A percentile compares a stretch with the other conserved stretches of the same genome.
These are phyloP conservation scores for Trissolcus basalis DNA, from an alignment of 1,140 invertebrate species.

Conservation along the genomic window DNA sequence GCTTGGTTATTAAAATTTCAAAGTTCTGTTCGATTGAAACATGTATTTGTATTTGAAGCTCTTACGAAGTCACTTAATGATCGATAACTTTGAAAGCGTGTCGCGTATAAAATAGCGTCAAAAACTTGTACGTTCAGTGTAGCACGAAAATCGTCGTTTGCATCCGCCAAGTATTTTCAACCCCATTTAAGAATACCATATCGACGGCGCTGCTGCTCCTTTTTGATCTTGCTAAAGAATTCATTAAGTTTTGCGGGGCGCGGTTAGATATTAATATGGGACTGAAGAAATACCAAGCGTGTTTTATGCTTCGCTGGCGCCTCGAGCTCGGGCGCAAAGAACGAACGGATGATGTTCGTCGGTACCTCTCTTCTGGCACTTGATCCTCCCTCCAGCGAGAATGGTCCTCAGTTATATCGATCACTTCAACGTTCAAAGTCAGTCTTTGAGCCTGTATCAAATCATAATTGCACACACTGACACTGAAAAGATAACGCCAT, in stretches of 20 bases:
- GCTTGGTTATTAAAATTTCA: conserved; percentile 27
- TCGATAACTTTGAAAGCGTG: conserved; percentile 52
- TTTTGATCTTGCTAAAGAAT: conserved; percentile 71
- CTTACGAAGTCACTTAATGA: conserved; percentile 48
- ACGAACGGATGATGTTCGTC: conserved; percentile 60
- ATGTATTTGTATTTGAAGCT: conserved; percentile 22
- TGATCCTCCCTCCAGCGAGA: conserved; percentile 56
- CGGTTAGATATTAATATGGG: conserved; percentile 67
- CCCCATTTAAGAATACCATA: conserved; percentile 61
- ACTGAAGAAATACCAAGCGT: conserved; percentile 63
- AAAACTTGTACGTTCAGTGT: conserved; percentile 62
- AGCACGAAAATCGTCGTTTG: conserved; percentile 66
- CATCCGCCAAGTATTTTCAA: conserved; percentile 65
- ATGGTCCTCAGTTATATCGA: conserved; percentile 56
- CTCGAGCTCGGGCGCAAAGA: conserved; percentile 62
- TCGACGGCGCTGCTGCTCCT: conserved; percentile 62
- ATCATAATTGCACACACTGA: too few relatives aligned
- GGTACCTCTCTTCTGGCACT: conserved; percentile 51
- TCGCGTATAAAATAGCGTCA: conserved; percentile 50
- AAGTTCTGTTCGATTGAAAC: conserved; percentile 19
- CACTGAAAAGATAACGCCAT: too few relatives aligned
- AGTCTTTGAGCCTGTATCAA: conserved; percentile 29
- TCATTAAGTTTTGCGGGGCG: conserved; percentile 68
- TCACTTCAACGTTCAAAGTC: conserved; percentile 57
- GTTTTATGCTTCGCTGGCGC: conserved; percentile 65